Conservation (phyloP, 1,140 invertebrate genomes). For the Drosophila cardini region DNA sequence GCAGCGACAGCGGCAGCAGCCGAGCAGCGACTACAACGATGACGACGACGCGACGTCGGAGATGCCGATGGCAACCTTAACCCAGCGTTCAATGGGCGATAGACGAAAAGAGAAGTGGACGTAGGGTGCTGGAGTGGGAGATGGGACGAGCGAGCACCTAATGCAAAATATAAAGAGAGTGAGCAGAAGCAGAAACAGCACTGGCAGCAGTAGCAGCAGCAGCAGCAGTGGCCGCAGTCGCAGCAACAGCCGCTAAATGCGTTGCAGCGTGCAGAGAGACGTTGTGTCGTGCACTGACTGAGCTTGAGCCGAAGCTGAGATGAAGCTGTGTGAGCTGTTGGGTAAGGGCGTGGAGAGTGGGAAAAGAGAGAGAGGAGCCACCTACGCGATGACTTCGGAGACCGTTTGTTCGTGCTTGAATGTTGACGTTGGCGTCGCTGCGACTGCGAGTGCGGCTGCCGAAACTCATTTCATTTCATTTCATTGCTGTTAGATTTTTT, state of each 20-base stretch:
- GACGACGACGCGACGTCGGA: constrained; percentile 5
- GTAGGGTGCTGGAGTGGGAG: background rate
- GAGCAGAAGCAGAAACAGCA: constrained; percentile 10
- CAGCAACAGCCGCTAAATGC: constrained; percentile 27
- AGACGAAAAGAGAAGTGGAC: background rate
- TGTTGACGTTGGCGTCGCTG: constrained; percentile 6
- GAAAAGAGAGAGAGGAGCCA: constrained; percentile 36
- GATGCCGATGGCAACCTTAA: constrained; percentile 51
- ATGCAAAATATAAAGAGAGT: constrained; percentile 44
- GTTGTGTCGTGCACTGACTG: constrained; percentile 27
- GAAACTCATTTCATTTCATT: constrained; percentile 62
- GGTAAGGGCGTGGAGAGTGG: constrained; percentile 3
- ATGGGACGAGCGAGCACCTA: constrained; percentile 31
- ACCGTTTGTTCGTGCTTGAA: constrained; percentile 22
- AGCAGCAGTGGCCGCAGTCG: constrained; percentile 9
- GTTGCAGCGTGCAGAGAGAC: constrained; percentile 35
- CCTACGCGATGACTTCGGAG: constrained; percentile 57
- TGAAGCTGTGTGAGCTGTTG: constrained; percentile 7
- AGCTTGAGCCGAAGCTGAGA: constrained; percentile 15
- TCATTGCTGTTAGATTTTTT: constrained; percentile 58
- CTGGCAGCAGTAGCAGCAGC: constrained; percentile 13
- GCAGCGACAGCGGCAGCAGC: constrained; percentile 21
- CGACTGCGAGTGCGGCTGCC: constrained; percentile 27
- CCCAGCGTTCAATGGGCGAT: constrained; percentile 40
- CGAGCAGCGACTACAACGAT: constrained; percentile 21